Percentiles rank a stretch among this genome's conserved stretches.
Evolutionary conservation across 2,888 invertebrate species (phyloP).

Genomic region (Eumerus sabulonum): DNA sequence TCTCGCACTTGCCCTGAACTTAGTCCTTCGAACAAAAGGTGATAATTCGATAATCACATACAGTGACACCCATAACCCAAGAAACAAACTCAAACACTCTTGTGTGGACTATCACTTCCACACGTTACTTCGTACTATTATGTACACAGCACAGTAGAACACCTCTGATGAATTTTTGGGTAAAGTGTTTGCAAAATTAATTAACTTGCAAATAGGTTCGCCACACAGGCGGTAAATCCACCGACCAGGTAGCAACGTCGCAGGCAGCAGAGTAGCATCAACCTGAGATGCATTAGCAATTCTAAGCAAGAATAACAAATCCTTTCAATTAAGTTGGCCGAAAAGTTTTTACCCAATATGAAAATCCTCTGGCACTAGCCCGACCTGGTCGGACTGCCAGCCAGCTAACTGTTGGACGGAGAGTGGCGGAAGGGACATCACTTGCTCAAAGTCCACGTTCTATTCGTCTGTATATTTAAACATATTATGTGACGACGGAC

Average conservation of each 20-base stretch:
- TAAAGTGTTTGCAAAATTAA: conserved; percentile 58
- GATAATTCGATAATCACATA: conserved; percentile 59
- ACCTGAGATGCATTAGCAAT: conserved; percentile 49
- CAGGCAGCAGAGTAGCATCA: conserved; percentile 7
- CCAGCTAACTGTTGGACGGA: background rate
- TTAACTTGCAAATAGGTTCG: conserved; percentile 52
- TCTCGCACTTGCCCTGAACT: too few relatives aligned
- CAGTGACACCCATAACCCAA: background rate
- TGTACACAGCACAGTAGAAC: background rate
- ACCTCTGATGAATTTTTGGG: conserved; percentile 41
- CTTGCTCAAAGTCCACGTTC: conserved; percentile 43
- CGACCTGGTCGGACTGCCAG: conserved; percentile 11
- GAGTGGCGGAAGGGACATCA: conserved; percentile 29
- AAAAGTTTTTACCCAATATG: conserved; percentile 42
- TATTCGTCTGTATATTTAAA: background rate
- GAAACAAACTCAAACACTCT: too few relatives aligned
- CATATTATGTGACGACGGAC: too few relatives aligned
- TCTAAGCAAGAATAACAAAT: conserved; percentile 60
- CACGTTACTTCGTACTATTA: background rate
- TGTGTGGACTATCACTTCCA: background rate
- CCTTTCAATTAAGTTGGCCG: conserved; percentile 59
- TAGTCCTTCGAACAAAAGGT: conserved; percentile 39
- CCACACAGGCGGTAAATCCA: conserved; percentile 23
- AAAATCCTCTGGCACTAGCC: conserved; percentile 26
- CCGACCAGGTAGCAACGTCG: conserved; percentile 45